Evolutionary conservation across 1,140 invertebrate species (phyloP).

Genomic region (Drosophila pruinosa): DNA sequence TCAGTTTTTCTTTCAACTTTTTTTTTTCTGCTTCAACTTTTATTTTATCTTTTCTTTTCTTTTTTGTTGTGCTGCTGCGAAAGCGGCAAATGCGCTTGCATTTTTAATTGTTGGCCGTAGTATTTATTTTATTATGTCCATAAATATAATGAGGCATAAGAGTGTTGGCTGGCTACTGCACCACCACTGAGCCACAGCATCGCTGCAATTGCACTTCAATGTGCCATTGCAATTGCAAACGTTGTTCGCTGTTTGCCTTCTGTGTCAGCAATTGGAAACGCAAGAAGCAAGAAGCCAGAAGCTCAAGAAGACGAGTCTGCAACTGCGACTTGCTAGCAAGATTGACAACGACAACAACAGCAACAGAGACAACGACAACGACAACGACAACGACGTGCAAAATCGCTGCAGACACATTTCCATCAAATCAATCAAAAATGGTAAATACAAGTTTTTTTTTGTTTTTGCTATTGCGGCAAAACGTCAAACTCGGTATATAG

Average conservation of each 20-base stretch:
- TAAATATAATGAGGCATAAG: conserved; percentile 77
- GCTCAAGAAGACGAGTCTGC: not conserved
- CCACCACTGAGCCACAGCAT: not conserved
- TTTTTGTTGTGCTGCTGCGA: conserved; percentile 24
- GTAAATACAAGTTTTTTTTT: conserved; percentile 77
- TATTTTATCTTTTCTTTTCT: not conserved
- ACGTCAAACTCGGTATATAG: conserved; percentile 55
- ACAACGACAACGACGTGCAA: conserved; percentile 31
- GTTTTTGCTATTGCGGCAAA: conserved; percentile 34
- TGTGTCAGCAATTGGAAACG: conserved; percentile 56
- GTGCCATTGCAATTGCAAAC: conserved; percentile 35
- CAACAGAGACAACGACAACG: not conserved
- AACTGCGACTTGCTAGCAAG: conserved; percentile 13
- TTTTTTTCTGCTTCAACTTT: not conserved
- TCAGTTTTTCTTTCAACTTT: conserved; percentile 48
- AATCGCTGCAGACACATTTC: conserved; percentile 70
- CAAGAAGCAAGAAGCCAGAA: conserved; percentile 21
- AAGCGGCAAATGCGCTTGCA: conserved; percentile 75
- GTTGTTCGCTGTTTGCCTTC: conserved; percentile 31
- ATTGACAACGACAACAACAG: conserved; percentile 26
- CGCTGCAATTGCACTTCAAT: not conserved
- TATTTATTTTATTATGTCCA: conserved; percentile 81
- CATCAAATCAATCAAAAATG: conserved; percentile 81
- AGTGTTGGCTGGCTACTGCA: conserved; percentile 39
- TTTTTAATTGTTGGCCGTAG: conserved; percentile 77